These are phyloP conservation scores for Liasis olivaceus DNA, from an alignment of 2,797 vertebrate species.

Conservation along the genomic window DNA sequence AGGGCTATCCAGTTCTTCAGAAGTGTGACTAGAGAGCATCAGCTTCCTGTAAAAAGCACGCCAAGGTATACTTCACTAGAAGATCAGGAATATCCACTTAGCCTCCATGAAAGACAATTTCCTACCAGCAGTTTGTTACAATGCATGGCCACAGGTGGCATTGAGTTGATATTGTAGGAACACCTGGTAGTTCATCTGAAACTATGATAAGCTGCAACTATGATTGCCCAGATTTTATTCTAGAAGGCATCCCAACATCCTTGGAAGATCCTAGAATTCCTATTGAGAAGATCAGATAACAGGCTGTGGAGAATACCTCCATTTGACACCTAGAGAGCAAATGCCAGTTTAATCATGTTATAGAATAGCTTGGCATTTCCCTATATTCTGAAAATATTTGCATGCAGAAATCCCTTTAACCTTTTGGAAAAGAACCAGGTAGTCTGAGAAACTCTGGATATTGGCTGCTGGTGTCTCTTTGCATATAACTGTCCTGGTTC, in stretches of 20 bases:
- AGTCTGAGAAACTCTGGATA: conserved; percentile 14
- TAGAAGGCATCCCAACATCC: background rate
- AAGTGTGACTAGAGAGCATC: background rate
- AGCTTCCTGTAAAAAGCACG: background rate
- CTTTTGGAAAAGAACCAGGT: background rate
- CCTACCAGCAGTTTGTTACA: background rate
- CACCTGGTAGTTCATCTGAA: background rate
- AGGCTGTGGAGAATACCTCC: background rate
- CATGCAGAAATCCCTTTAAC: background rate
- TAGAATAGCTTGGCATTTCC: background rate
- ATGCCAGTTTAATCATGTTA: background rate
- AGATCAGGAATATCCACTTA: background rate
- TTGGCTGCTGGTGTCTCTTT: conserved; percentile 48
- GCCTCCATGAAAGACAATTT: background rate
- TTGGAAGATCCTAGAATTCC: background rate
- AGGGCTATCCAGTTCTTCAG: background rate
- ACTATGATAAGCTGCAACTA: background rate
- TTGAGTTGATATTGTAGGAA: background rate
- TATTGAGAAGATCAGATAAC: background rate
- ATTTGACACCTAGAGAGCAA: no score
- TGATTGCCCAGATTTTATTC: background rate
- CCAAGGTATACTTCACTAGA: background rate
- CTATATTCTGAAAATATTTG: background rate
- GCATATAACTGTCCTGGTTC: conserved; percentile 45
- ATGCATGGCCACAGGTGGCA: background rate